These are phyloP conservation scores for Nysson spinosus DNA, from an alignment of 2,888 invertebrate genomes.

Conservation along the genomic window DNA sequence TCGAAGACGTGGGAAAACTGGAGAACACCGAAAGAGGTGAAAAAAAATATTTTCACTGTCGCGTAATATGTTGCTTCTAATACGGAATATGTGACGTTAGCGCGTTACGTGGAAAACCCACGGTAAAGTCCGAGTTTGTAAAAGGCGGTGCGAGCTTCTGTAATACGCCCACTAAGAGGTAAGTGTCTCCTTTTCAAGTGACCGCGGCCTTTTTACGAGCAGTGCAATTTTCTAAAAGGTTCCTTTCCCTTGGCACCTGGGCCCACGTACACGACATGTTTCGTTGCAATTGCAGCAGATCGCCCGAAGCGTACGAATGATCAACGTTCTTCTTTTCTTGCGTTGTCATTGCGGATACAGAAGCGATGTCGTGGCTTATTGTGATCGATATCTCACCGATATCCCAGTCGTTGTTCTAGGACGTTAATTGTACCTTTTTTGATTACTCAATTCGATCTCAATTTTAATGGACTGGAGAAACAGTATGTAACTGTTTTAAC, in stretches of 20 bases:
- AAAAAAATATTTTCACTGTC: constrained; percentile 29
- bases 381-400: constrained; percentile 19
- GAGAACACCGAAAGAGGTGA: neutral
- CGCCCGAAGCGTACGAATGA: constrained; percentile 45
- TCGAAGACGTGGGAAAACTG: neutral
- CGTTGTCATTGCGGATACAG: constrained; percentile 4
- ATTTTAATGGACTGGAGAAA: too few relatives aligned
- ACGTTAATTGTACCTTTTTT: too few relatives aligned
- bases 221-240: constrained; percentile 58
- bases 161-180: constrained; percentile 45
- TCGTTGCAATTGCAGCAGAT: constrained; percentile 53
- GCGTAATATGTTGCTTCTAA: constrained; percentile 16
- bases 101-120: constrained; percentile 33
- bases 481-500: too few relatives aligned
- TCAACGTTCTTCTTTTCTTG: constrained; percentile 36
- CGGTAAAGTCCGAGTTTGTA: constrained; percentile 30
- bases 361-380: neutral
- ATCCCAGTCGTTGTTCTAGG: neutral
- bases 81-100: constrained; percentile 11
- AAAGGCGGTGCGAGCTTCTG: constrained; percentile 31
- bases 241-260: constrained; percentile 57
- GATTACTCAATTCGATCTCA: too few relatives aligned
- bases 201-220: constrained; percentile 45
- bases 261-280: constrained; percentile 16
- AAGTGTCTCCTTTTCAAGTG: constrained; percentile 59